phyloP scores from a whole-genome alignment of 2,113 vertebrate genomes.

The Nothobranchius furzeri region DNA sequence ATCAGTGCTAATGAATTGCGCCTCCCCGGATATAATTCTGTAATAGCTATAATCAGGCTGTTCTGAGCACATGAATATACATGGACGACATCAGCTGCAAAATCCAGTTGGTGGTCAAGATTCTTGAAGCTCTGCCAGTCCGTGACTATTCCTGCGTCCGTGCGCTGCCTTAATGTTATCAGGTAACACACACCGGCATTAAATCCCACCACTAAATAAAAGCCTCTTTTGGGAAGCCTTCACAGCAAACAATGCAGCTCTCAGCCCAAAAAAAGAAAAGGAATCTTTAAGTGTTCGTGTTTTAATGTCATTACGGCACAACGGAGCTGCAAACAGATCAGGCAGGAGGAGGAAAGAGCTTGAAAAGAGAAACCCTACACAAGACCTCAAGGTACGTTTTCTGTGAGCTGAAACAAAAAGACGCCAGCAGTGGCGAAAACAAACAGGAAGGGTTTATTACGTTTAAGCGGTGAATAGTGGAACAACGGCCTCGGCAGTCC shows the following conservation, averaged over 20 bases:
- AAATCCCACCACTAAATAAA: conserved; percentile 81
- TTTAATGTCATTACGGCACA: conserved; percentile 82
- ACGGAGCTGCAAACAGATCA: conserved; percentile 68
- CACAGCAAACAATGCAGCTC: conserved; percentile 76
- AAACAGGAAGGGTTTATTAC: conserved; percentile 77
- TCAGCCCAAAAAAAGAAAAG: conserved; percentile 51
- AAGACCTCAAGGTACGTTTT: conserved; percentile 81
- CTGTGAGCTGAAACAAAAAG: conserved; percentile 72
- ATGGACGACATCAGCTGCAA: conserved; percentile 72
- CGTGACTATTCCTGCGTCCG: conserved; percentile 68
- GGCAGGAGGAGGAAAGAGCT: conserved; percentile 44
- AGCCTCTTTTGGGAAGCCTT: conserved; percentile 81
- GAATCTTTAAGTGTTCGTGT: conserved; percentile 80
- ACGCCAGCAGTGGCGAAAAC: conserved; percentile 64
- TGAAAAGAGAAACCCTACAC: conserved; percentile 75
- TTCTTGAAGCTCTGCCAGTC: conserved; percentile 77
- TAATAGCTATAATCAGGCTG: conserved; percentile 80
- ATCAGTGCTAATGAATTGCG: conserved; percentile 76
- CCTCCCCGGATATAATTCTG: conserved; percentile 78
- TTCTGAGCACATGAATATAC: conserved; percentile 74
- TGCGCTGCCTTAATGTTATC: conserved; percentile 82
- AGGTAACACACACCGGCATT: conserved; percentile 84
- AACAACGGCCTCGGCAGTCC: conserved; percentile 76
- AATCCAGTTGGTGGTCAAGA: conserved; percentile 82
- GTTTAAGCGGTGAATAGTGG: conserved; percentile 69